phyloP scores from a whole-genome alignment of 2,797 vertebrate species.

The Sebastes iracundus region DNA sequence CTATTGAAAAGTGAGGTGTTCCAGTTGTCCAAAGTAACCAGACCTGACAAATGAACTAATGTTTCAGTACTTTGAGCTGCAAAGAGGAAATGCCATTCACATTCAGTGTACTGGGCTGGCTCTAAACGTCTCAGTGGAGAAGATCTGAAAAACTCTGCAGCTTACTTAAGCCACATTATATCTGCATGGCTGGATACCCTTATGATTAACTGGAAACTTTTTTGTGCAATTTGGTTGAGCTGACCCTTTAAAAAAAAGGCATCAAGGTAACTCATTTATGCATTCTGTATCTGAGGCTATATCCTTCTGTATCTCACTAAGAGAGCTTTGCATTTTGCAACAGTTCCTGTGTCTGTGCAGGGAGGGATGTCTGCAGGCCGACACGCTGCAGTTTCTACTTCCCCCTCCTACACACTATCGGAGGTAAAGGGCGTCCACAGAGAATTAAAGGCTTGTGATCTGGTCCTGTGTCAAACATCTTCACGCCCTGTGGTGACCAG shows the following conservation, averaged over 20 bases:
- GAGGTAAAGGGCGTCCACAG: constrained; percentile 2
- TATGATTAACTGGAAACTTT: neutral
- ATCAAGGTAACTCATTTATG: neutral
- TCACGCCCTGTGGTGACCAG: neutral
- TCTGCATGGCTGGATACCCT: neutral
- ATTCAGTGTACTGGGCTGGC: neutral
- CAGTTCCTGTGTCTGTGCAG: constrained; percentile 49
- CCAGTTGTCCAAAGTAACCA: neutral
- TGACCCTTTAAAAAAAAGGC: neutral
- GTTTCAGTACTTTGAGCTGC: neutral
- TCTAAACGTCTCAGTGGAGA: neutral
- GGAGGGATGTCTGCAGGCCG: constrained; percentile 30
- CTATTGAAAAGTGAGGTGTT: neutral
- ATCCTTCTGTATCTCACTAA: neutral
- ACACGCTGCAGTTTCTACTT: constrained; percentile 37
- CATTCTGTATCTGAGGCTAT: neutral
- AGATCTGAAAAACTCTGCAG: neutral
- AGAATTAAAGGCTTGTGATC: constrained; percentile 10
- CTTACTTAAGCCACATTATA: neutral
- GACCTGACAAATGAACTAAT: neutral
- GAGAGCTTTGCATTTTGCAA: constrained; percentile 37
- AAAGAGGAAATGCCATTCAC: neutral
- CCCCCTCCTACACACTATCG: constrained; percentile 22
- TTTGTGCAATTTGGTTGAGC: neutral
- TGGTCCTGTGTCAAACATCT: neutral